Percentiles rank a stretch among this genome's conserved stretches.
phyloP scores from a whole-genome alignment of 2,888 invertebrate genomes.

The Slavum lentiscoides region DNA sequence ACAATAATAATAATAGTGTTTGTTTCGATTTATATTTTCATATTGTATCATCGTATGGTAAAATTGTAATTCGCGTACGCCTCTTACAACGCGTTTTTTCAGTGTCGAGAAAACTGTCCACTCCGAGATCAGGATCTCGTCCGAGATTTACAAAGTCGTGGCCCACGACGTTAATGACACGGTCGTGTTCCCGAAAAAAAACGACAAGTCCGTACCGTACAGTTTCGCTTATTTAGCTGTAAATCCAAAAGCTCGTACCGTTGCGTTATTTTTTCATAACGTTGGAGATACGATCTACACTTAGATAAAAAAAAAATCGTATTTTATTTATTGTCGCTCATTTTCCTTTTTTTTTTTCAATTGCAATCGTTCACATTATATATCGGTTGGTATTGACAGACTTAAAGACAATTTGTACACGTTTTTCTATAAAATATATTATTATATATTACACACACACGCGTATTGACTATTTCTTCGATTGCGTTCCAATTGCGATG shows the following conservation, averaged over 20 bases:
- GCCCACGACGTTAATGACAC: slow-evolving; percentile 14
- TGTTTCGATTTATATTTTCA: background rate
- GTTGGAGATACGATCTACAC: slow-evolving; percentile 37
- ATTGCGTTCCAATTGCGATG: too few species aligned
- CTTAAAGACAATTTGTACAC: too few species aligned
- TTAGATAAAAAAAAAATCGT: background rate
- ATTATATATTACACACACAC: too few species aligned
- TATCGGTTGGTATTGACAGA: too few species aligned
- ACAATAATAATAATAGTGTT: background rate
- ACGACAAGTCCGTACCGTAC: background rate
- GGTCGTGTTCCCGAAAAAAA: slow-evolving; percentile 29
- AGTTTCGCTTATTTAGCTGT: slow-evolving; percentile 40
- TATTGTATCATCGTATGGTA: too few species aligned
- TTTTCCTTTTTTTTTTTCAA: too few species aligned
- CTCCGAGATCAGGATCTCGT: slow-evolving; percentile 19
- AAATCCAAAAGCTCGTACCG: slow-evolving; percentile 35
- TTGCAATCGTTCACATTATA: too few species aligned
- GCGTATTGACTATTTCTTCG: too few species aligned
- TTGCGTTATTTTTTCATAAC: slow-evolving; percentile 34
- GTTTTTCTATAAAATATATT: too few species aligned
- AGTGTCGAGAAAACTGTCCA: slow-evolving; percentile 54
- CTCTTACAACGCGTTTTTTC: background rate
- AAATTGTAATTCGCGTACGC: background rate
- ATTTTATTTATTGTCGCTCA: background rate
- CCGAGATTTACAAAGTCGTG: slow-evolving; percentile 17